Percentiles rank a stretch among this genome's conserved stretches.
Evolutionary conservation across 2,113 vertebrate genomes (phyloP).

Genomic region (Mobula birostris): DNA sequence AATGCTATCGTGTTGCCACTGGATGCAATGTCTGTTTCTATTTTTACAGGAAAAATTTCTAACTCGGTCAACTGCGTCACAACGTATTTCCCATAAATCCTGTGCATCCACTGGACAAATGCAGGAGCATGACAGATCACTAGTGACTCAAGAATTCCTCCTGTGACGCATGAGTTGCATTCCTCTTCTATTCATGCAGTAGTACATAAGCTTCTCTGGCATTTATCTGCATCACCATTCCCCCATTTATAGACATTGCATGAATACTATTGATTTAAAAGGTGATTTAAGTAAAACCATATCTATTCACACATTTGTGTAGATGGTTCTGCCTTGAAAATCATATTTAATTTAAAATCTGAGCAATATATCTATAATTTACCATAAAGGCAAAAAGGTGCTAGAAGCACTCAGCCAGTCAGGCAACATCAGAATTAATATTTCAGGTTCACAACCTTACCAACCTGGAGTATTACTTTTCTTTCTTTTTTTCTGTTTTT

Average conservation of each 20-base stretch:
- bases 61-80: not conserved
- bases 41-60: not conserved
- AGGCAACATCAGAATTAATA: too few relatives aligned
- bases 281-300: not conserved
- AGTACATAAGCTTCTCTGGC: not conserved
- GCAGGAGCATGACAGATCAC: not conserved
- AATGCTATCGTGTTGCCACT: not conserved
- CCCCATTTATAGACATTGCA: not conserved
- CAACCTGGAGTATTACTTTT: too few relatives aligned
- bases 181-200: not conserved
- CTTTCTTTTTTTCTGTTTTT: too few relatives aligned
- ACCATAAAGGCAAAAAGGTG: too few relatives aligned
- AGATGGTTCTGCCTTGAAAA: not conserved
- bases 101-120: not conserved
- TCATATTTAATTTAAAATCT: not conserved
- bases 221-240: not conserved
- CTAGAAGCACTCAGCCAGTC: too few relatives aligned
- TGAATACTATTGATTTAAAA: conserved; percentile 14
- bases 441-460: too few relatives aligned
- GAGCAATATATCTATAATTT: not conserved
- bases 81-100: not conserved
- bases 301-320: not conserved
- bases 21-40: not conserved
- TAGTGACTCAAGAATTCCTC: conserved; percentile 7
- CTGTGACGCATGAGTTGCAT: not conserved